Evolutionary conservation across 2,113 vertebrate species (phyloP), one percentile per base, ranked within the genome.

Genomic region (Gopherus evgoodei): DNA sequence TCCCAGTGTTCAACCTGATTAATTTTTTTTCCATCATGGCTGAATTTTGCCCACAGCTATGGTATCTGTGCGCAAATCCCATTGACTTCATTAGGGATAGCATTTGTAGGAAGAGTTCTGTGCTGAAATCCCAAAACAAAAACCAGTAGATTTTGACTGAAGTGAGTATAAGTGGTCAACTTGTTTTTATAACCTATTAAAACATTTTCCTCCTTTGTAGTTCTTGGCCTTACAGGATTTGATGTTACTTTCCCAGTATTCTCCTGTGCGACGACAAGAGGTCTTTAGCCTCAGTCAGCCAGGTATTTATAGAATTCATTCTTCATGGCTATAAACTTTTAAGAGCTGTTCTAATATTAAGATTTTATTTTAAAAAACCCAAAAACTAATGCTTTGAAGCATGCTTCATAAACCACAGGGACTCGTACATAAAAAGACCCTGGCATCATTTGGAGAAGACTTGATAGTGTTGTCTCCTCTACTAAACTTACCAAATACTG

Each of bases 281-380:
- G 99, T 99, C 91, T 99, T 99, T 92, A 99, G 99, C 97, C 99
- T 99, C 57, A 99, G 99, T 97, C 99, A 99, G 95, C 99, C 99
- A 98, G 99, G 99, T 99, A 98, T 96, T 90, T 81, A 54, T 29
- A 62, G 84, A 49, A 76, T 35, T 5, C 31, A 38, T 21, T 89
- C 50, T 8, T 65, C 72, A 9, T 16, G 87, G 83, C 42, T 93
- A 69, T 4, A 56, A 86, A n/a, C 11, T 54, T 27, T 5, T 59
- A 44, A 75, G 24, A 49, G 88, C 4, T 8, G 79, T 83, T 88
- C 42, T 78, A 44, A 47, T 78, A 47, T 14, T 83, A 62, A 83
- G 35, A 84, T 35, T 27, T 81, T 83, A 81, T 65, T 49, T 3
- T 11, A 49, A 49, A 49, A 49, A 47, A 11, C 38, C 38, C 38